Conservation (phyloP, 2,113 vertebrate species). For the Seriola dumerili region DNA sequence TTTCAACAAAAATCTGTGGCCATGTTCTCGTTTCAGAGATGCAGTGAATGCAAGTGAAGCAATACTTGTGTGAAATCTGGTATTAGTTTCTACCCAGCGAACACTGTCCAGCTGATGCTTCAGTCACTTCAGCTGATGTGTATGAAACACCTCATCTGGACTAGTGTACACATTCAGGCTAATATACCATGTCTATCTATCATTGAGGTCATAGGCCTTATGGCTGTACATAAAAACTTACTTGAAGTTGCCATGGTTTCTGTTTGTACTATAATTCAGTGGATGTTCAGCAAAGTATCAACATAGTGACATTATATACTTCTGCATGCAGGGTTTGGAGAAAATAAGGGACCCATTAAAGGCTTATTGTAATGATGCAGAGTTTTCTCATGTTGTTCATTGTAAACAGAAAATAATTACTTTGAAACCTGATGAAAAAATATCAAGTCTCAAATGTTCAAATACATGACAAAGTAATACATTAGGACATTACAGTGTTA, state of each 20-base stretch:
- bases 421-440: constrained; percentile 30
- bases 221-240: constrained; percentile 80
- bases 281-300: constrained; percentile 74
- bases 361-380: constrained; percentile 7
- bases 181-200: constrained; percentile 55
- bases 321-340: constrained; percentile 77
- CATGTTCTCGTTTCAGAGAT: constrained; percentile 57
- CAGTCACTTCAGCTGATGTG: constrained; percentile 26
- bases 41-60: constrained; percentile 74
- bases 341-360: constrained; percentile 46
- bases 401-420: constrained; percentile 13
- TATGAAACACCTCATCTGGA: constrained; percentile 35
- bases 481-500: constrained; percentile 13
- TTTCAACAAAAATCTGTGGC: constrained; percentile 72
- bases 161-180: constrained; percentile 57
- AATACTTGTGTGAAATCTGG: constrained; percentile 80
- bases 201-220: constrained; percentile 50
- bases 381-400: not conserved
- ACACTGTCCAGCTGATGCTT: constrained; percentile 52
- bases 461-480: constrained; percentile 17
- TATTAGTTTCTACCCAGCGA: constrained; percentile 65
- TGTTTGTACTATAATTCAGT: constrained; percentile 79
- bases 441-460: constrained; percentile 20
- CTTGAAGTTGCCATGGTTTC: constrained; percentile 80
- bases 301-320: constrained; percentile 72